Percentiles rank a stretch among this genome's conserved stretches.
Evolutionary conservation across 2,888 invertebrate genomes (phyloP).

Genomic region (Andrena trimmerana): DNA sequence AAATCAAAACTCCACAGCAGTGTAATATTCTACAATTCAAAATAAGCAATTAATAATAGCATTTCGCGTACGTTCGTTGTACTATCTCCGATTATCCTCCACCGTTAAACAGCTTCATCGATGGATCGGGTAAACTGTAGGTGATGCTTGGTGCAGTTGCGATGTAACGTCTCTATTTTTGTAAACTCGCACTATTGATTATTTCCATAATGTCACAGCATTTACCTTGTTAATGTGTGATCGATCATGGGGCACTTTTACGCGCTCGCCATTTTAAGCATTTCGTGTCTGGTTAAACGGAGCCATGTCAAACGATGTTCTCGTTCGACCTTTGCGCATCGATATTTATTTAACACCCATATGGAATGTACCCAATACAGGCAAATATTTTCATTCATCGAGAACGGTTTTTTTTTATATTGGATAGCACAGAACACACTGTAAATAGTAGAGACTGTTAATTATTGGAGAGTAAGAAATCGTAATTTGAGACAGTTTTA

Average conservation of each 20-base stretch:
- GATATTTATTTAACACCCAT: not conserved
- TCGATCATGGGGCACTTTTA: slow-evolving; percentile 30
- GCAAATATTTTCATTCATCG: not conserved
- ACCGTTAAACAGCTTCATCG: not conserved
- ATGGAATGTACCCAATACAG: too few relatives aligned
- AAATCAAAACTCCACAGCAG: not conserved
- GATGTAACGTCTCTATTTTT: slow-evolving; percentile 43
- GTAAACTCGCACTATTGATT: slow-evolving; percentile 50
- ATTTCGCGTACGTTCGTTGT: not conserved
- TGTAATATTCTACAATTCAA: not conserved
- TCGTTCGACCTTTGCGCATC: not conserved
- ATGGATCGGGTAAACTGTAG: slow-evolving; percentile 5
- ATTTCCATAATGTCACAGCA: slow-evolving; percentile 51
- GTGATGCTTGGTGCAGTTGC: slow-evolving; percentile 6
- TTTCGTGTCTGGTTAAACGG: not conserved
- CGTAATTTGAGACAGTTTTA: too few relatives aligned
- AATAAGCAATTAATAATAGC: not conserved
- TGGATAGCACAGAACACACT: not conserved
- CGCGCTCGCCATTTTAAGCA: slow-evolving; percentile 4
- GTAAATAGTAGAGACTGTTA: not conserved
- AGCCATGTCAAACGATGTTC: not conserved
- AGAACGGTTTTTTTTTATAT: not conserved
- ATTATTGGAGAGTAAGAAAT: not conserved
- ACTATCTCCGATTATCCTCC: not conserved
- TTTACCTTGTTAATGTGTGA: slow-evolving; percentile 50